Conservation (phyloP, 2,113 vertebrate genomes). For the Anhinga rufa region DNA sequence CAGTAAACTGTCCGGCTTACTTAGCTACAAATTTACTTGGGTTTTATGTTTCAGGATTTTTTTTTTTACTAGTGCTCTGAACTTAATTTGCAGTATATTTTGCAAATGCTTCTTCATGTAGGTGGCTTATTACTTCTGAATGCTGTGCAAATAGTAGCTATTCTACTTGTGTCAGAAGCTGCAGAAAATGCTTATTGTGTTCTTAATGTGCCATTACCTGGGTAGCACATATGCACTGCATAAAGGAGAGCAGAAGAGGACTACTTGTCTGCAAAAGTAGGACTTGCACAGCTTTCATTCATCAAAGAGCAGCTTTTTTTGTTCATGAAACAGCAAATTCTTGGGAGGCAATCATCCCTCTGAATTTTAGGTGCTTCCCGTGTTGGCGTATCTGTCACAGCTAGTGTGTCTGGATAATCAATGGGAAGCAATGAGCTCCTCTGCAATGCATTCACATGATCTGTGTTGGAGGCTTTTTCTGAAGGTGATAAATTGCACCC, state of each 20-base stretch:
- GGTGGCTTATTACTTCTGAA: neutral
- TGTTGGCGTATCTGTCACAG: slow-evolving; percentile 2
- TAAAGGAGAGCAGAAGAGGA: neutral
- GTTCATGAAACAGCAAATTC: neutral
- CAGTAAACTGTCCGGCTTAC: neutral
- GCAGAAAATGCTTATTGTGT: neutral
- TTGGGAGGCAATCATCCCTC: neutral
- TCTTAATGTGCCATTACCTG: neutral
- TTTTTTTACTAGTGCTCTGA: neutral
- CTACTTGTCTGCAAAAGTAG: neutral
- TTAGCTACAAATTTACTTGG: neutral
- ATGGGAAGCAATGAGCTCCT: neutral
- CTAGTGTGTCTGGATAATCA: neutral
- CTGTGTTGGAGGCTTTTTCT: neutral
- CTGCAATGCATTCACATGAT: neutral
- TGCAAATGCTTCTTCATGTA: neutral
- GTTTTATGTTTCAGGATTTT: neutral
- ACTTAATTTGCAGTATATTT: slow-evolving; percentile 13
- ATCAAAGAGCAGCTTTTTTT: neutral
- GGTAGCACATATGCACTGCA: neutral
- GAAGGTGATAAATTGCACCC: neutral
- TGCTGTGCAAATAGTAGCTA: neutral
- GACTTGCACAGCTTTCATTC: neutral
- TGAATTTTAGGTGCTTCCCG: neutral
- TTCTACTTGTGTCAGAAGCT: slow-evolving; percentile 5